Percentiles rank a stretch among this genome's conserved stretches.
Conservation (phyloP, 2,797 vertebrate genomes). For the Pelobates cultripes region DNA sequence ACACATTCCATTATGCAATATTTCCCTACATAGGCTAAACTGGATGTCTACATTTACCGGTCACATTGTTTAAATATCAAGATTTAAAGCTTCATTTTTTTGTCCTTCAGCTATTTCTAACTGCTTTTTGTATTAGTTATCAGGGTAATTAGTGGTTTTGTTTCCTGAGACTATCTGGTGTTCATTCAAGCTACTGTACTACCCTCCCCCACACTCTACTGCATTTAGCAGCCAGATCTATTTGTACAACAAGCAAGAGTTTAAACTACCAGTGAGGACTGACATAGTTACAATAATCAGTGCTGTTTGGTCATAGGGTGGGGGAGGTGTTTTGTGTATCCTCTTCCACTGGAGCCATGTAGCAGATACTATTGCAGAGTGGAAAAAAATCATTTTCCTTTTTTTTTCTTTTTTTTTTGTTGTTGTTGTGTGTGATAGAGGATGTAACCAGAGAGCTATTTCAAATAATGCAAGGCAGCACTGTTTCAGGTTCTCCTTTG, state of each 20-base stretch:
- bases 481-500: conserved; percentile 50
- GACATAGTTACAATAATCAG: conserved; percentile 58
- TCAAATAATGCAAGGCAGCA: conserved; percentile 50
- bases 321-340: conserved; percentile 48
- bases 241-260: conserved; percentile 54
- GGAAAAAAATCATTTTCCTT: background rate
- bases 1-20: conserved; percentile 4
- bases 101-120: background rate
- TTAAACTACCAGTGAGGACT: conserved; percentile 57
- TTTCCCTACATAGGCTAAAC: background rate
- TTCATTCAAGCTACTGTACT: conserved; percentile 46
- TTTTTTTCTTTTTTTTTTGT: background rate
- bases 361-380: conserved; percentile 38
- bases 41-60: background rate
- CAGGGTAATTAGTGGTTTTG: conserved; percentile 16
- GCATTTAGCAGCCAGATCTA: conserved; percentile 53
- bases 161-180: conserved; percentile 47
- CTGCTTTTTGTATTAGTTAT: background rate
- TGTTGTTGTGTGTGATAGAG: background rate
- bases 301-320: conserved; percentile 51
- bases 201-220: conserved; percentile 37
- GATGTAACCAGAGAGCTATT: conserved; percentile 48
- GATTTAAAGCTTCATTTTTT: background rate
- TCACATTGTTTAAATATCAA: background rate
- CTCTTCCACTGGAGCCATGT: conserved; percentile 40